Evolutionary conservation across 2,888 invertebrate species (phyloP).

Genomic region (Agonopterix alstromeriana): DNA sequence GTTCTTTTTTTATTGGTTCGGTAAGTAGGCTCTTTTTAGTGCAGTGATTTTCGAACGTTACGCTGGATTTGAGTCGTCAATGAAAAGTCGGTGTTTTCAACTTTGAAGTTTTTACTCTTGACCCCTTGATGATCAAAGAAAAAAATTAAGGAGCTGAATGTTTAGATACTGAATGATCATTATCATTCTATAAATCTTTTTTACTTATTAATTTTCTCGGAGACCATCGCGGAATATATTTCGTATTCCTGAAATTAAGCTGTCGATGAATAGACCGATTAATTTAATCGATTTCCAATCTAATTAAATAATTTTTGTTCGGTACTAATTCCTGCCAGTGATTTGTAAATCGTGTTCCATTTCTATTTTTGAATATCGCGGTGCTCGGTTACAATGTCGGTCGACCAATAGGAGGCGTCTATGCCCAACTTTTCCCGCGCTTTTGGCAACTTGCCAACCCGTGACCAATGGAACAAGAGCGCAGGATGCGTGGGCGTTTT

Average conservation of each 20-base stretch:
- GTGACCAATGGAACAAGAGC: constrained; percentile 54
- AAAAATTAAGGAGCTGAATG: no score
- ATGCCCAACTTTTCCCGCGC: constrained; percentile 56
- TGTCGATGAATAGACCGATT: not conserved
- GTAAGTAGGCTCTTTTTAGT: constrained; percentile 45
- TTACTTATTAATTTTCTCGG: not conserved
- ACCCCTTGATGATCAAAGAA: no score
- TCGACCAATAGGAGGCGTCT: constrained; percentile 48
- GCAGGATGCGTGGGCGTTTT: constrained; percentile 46
- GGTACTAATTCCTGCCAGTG: constrained; percentile 12
- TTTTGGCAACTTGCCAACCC: constrained; percentile 64
- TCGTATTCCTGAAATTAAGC: no score
- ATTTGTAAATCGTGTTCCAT: constrained; percentile 39
- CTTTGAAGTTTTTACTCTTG: constrained; percentile 4
- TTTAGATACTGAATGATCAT: no score
- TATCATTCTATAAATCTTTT: no score
- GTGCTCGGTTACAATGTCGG: constrained; percentile 66
- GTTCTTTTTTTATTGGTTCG: constrained; percentile 20
- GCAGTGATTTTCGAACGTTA: constrained; percentile 2
- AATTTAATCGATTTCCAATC: constrained; percentile 1
- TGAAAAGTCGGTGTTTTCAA: not conserved
- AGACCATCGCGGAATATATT: not conserved
- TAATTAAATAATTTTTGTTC: not conserved
- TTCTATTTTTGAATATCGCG: constrained; percentile 75
- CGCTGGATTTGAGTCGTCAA: constrained; percentile 3